Percentiles rank a stretch among this genome's conserved stretches.
Evolutionary conservation across 2,888 invertebrate species (phyloP).

Genomic region (Linyphia triangularis): DNA sequence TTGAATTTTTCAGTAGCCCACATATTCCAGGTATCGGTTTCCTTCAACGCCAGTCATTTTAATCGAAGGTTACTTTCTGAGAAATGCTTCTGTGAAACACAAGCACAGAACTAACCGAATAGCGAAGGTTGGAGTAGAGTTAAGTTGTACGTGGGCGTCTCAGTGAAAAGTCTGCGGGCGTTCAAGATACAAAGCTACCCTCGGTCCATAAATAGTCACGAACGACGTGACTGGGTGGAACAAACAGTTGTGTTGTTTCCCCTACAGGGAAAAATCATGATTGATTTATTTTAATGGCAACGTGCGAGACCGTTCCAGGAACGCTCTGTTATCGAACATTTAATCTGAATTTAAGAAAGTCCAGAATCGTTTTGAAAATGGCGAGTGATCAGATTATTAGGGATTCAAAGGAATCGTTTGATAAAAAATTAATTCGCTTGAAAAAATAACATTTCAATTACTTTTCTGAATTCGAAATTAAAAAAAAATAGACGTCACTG

Average conservation of each 20-base stretch:
- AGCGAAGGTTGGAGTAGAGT: not conserved
- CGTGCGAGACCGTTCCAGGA: not conserved
- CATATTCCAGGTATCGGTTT: slow-evolving; percentile 12
- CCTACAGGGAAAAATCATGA: slow-evolving; percentile 31
- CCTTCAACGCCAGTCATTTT: not conserved
- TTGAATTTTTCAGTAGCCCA: not conserved
- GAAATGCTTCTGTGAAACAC: not conserved
- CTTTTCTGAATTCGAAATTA: too few relatives aligned
- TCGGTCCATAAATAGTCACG: slow-evolving; percentile 71
- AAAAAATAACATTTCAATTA: too few relatives aligned
- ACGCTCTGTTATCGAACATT: too few relatives aligned
- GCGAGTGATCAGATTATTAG: too few relatives aligned
- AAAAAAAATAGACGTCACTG: too few relatives aligned
- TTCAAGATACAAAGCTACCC: slow-evolving; percentile 49
- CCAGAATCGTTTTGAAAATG: too few relatives aligned
- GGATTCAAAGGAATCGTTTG: too few relatives aligned
- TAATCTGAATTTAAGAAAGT: too few relatives aligned
- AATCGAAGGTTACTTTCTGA: slow-evolving; percentile 1
- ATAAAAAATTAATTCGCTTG: too few relatives aligned
- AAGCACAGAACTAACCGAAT: not conserved
- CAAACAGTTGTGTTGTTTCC: not conserved
- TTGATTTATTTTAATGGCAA: not conserved
- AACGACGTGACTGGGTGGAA: slow-evolving; percentile 38
- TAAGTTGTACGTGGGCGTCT: slow-evolving; percentile 50
- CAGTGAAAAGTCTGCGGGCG: slow-evolving; percentile 35